A percentile compares a stretch with the other conserved stretches of the same genome.
These are phyloP conservation scores for Junonia oenone DNA, from an alignment of 2,888 invertebrate genomes.

Conservation along the genomic window DNA sequence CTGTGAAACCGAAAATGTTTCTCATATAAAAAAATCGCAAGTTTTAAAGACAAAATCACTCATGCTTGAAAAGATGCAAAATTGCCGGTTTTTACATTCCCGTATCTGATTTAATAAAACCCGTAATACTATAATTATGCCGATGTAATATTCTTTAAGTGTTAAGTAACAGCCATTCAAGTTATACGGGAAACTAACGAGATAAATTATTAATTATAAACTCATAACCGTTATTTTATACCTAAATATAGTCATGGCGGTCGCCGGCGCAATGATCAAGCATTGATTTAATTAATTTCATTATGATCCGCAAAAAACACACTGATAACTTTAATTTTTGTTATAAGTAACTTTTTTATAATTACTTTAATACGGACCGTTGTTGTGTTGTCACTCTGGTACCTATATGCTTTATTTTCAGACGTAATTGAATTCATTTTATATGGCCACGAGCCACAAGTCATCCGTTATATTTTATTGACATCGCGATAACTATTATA, in stretches of 20 bases:
- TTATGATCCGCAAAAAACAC: not conserved
- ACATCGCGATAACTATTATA: too few relatives aligned
- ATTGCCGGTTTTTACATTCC: slow-evolving; percentile 5
- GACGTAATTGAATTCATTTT: too few relatives aligned
- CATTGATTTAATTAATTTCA: not conserved
- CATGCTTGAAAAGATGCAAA: not conserved
- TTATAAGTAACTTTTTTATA: too few relatives aligned
- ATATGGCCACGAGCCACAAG: too few relatives aligned
- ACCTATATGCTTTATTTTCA: too few relatives aligned
- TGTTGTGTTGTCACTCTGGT: too few relatives aligned
- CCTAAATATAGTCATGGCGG: not conserved
- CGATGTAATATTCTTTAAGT: slow-evolving; percentile 2
- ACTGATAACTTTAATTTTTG: not conserved
- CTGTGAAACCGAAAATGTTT: too few relatives aligned
- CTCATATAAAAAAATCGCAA: not conserved
- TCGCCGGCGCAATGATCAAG: not conserved
- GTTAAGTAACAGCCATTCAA: slow-evolving; percentile 5
- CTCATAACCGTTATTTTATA: not conserved
- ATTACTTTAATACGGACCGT: too few relatives aligned
- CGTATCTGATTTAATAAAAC: slow-evolving; percentile 8
- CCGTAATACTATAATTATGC: slow-evolving; percentile 7
- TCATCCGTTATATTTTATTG: too few relatives aligned
- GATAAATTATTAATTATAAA: slow-evolving; percentile 13
- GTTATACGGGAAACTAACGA: slow-evolving; percentile 11
- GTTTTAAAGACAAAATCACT: not conserved